phyloP scores from a whole-genome alignment of 2,113 vertebrate genomes.

The Colinus virginianus region DNA sequence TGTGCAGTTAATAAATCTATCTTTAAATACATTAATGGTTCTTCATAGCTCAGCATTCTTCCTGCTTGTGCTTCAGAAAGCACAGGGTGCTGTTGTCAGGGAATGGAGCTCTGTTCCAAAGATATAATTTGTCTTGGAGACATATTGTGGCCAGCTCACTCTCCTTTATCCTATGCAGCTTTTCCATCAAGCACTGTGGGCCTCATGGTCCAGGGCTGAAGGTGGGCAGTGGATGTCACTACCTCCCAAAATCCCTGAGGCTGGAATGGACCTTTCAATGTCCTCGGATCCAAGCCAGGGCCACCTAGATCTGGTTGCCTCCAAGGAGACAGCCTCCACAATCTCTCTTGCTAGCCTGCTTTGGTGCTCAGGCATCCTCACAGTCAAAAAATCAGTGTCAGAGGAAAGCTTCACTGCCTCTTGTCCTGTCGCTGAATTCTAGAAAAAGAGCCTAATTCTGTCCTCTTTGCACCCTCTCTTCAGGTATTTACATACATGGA shows the following conservation, averaged over 20 bases:
- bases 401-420: neutral
- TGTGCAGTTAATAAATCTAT: fast-evolving
- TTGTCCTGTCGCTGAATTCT: neutral
- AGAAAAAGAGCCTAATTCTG: neutral
- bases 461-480: neutral
- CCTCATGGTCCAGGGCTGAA: fast-evolving
- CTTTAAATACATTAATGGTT: fast-evolving
- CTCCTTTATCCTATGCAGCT: neutral
- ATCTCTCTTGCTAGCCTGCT: neutral
- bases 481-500: neutral
- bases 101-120: neutral
- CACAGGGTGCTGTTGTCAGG: neutral
- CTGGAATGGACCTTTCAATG: neutral
- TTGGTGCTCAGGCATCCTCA: neutral
- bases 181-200: fast-evolving
- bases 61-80: neutral
- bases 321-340: neutral
- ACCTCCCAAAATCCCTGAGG: fast-evolving
- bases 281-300: no score
- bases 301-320: neutral
- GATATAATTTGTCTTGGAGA: neutral
- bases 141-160: fast-evolving
- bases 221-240: neutral
- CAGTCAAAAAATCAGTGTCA: neutral
- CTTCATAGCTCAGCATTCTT: neutral